Base-by-base conservation (phyloP, 1,140 invertebrate species). In the Elymnias hypermnestra region DNA sequence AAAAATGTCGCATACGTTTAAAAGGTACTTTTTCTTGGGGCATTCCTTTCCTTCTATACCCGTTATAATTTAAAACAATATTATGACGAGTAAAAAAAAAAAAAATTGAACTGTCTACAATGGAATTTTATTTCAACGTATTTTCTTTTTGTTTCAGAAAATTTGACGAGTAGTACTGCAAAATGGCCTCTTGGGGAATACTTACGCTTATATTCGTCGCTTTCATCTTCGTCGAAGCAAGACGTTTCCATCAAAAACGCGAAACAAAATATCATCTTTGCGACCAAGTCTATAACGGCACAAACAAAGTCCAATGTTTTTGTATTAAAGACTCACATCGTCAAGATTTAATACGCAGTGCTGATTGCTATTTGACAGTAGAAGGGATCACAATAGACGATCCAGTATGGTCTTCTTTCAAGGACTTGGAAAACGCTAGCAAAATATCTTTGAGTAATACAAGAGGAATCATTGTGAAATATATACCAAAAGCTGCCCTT, bases 401-500 rank as follows among this genome's bases (percentile, higher is more conserved):
- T 53, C 72, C 83, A 0, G 87, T 88, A 10, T 94, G 93, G 93
- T 72, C 78, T 2, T 72, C 88, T 42, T 94, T 94, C 67, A 75
- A 74, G 15, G 88, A 89, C 5, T 89, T 94, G 57, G 88, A 88
- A 33, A 87, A 89, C n/a, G 59, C 92, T 2, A 83, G 86, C 17
- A 90, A 90, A 57, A 72, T 94, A 2, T 89, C 87, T 18, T 88
- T 94, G 26, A 88, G 90, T 33, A 89, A 93, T 1, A 88, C 90
- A 23, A 86, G 87, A 26, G 88, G 88, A 15, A 89, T 89, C 6
- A 79, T 85, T 2, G 72, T 94, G 10, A 89, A 87, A 14, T 92
- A 91, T 53, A 88, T 94, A n/a, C 93, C 93, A 0, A 92, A 89
- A 1, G 84, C 88, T 39, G 88, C 90, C 2, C 69, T 94, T 3